A percentile compares a stretch with the other conserved stretches of the same genome.
phyloP scores from a whole-genome alignment of 2,888 invertebrate genomes.

The Sceliomorpha sp. region DNA sequence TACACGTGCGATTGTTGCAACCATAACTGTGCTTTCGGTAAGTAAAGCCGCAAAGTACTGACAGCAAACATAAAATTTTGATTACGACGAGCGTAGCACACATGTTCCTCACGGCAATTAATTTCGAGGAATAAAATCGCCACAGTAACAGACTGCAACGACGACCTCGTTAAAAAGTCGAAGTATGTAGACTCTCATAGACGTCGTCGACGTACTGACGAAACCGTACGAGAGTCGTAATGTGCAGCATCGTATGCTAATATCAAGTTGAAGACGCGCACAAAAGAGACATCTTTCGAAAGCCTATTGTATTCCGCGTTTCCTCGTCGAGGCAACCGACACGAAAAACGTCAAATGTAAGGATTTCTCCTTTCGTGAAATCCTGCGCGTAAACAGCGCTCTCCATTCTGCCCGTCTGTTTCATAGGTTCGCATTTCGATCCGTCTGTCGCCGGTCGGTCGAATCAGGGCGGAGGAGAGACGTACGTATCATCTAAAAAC shows the following conservation, averaged over 20 bases:
- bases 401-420: no score
- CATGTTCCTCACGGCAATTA: no score
- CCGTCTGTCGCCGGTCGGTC: no score
- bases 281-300: slow-evolving; percentile 7
- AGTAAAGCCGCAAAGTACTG: no score
- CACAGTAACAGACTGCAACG: no score
- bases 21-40: no score
- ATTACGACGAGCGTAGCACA: no score
- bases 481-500: slow-evolving; percentile 41
- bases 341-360: slow-evolving; percentile 1
- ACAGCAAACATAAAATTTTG: no score
- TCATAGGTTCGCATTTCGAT: no score
- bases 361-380: slow-evolving; percentile 2
- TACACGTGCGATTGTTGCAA: no score
- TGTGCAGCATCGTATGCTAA: slow-evolving; percentile 4
- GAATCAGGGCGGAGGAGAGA: no score
- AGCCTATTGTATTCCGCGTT: not conserved
- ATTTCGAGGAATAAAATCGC: no score
- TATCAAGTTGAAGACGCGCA: slow-evolving; percentile 1
- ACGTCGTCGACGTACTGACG: slow-evolving; percentile 21
- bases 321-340: slow-evolving; percentile 1
- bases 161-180: slow-evolving; percentile 20
- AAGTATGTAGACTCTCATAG: slow-evolving; percentile 19
- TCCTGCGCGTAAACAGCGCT: slow-evolving; percentile 9
- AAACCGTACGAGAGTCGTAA: slow-evolving; percentile 4